These are phyloP conservation scores for Pachypsylla venusta DNA, from an alignment of 1,140 invertebrate genomes.

Conservation along the genomic window DNA sequence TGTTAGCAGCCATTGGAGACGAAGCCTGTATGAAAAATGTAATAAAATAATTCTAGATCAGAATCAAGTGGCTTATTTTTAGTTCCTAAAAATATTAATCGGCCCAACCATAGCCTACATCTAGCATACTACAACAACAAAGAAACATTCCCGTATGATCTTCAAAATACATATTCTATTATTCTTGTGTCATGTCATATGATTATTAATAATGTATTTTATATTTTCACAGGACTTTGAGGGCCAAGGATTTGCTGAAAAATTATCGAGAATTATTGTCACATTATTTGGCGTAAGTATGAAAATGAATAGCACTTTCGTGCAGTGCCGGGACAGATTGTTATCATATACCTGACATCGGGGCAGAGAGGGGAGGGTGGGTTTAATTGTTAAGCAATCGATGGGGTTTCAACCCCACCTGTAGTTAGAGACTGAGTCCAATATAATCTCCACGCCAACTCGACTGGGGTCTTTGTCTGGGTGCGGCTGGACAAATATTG, in stretches of 20 bases:
- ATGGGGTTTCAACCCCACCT: too few species aligned
- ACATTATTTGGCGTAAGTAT: slow-evolving; percentile 62
- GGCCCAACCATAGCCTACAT: neutral
- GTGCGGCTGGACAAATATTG: too few species aligned
- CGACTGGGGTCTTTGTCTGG: too few species aligned
- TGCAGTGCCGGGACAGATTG: too few species aligned
- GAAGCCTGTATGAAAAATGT: neutral
- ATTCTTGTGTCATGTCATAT: neutral
- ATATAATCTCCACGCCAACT: too few species aligned
- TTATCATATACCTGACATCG: too few species aligned
- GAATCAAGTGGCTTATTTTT: neutral
- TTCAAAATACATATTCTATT: neutral
- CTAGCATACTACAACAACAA: neutral
- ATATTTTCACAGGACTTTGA: slow-evolving; percentile 61
- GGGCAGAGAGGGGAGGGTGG: too few species aligned
- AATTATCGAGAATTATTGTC: slow-evolving; percentile 73
- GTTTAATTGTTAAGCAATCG: too few species aligned
- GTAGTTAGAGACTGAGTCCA: too few species aligned
- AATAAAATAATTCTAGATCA: neutral
- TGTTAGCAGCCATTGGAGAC: too few species aligned
- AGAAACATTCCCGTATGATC: neutral
- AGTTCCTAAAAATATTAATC: neutral
- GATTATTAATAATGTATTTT: neutral
- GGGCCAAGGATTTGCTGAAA: slow-evolving; percentile 77
- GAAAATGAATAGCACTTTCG: too few species aligned